phyloP scores from a whole-genome alignment of 2,113 vertebrate genomes.

The Aix galericulata region DNA sequence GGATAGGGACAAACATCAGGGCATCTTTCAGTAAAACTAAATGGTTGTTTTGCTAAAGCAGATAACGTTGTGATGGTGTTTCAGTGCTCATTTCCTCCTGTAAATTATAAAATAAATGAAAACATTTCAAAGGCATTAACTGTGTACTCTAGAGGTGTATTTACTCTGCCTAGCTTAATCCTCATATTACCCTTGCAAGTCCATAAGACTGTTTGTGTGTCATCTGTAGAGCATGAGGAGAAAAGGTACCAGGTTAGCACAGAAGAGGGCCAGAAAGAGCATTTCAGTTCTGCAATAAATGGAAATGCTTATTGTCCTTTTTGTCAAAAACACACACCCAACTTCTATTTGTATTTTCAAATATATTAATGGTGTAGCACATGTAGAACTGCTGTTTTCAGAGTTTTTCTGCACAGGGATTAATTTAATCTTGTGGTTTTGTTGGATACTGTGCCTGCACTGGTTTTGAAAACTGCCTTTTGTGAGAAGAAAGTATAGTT shows the following conservation, averaged over 20 bases:
- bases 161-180: not conserved
- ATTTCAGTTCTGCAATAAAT: not conserved
- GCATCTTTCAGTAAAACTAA: not conserved
- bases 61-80: not conserved
- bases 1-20: not conserved
- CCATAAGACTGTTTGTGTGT: not conserved
- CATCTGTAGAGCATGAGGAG: not conserved
- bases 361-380: not conserved
- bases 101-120: not conserved
- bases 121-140: not conserved
- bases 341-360: not conserved
- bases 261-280: not conserved
- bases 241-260: not conserved
- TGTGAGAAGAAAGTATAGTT: not conserved
- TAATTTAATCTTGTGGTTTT: not conserved
- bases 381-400: not conserved
- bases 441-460: not conserved
- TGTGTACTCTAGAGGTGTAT: not conserved
- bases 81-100: not conserved
- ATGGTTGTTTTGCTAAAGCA: fast-evolving
- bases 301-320: not conserved
- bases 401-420: not conserved
- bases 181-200: not conserved
- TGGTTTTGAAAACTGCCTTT: not conserved
- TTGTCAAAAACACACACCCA: not conserved